These are phyloP conservation scores for Hozukius guyotensis DNA, from an alignment of 2,797 vertebrate species.

Conservation along the genomic window DNA sequence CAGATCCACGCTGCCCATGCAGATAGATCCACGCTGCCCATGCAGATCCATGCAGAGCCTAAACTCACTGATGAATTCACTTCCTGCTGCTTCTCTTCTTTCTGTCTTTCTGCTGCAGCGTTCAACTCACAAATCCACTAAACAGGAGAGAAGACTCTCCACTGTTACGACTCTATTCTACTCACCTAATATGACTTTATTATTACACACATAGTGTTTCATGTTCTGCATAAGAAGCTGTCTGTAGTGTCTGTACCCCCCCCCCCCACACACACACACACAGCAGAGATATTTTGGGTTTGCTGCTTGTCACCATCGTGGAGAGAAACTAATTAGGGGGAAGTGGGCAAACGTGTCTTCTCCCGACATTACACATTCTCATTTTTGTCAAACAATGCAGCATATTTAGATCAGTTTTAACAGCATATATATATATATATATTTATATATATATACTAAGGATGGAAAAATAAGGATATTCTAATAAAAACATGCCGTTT, in stretches of 20 bases:
- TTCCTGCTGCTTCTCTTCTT: slow-evolving; percentile 5
- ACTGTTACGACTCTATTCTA: background rate
- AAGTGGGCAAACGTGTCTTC: slow-evolving; percentile 2
- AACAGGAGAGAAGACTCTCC: slow-evolving; percentile 30
- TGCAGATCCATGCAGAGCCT: slow-evolving; percentile 9
- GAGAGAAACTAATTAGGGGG: slow-evolving; percentile 27
- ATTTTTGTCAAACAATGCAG: background rate
- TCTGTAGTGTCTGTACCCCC: background rate
- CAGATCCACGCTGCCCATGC: no score
- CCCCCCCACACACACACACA: background rate
- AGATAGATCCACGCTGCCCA: no score
- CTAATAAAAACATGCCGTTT: background rate
- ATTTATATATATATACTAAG: no score
- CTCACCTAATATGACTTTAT: slow-evolving; percentile 11
- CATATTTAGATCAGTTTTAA: background rate
- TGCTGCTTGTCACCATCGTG: background rate
- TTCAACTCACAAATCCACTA: slow-evolving; percentile 42
- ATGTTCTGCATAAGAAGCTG: background rate
- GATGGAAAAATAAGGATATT: background rate
- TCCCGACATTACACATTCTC: background rate
- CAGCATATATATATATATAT: background rate
- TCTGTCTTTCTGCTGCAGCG: slow-evolving; percentile 16
- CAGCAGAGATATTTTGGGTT: background rate
- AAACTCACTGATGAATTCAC: slow-evolving; percentile 49
- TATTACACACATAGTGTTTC: slow-evolving; percentile 18